A percentile compares a stretch with the other conserved stretches of the same genome.
These are phyloP conservation scores for Bombyx mori DNA, from an alignment of 1,140 invertebrate genomes.

Conservation along the genomic window ASM3026992v2 NC_085116.1:8632001-8632500, in stretches of 20 bases:
- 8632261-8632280: constrained; percentile 83
- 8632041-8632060: constrained; percentile 83
- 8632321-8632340: constrained; percentile 78
- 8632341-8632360: constrained; percentile 78
- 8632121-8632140: constrained; percentile 73
- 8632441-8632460: constrained; percentile 82
- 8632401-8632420: constrained; percentile 77
- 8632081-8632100: constrained; percentile 80
- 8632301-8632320: constrained; percentile 74
- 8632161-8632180: neutral
- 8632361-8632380: constrained; percentile 82
- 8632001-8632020: constrained; percentile 80
- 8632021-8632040: constrained; percentile 81
- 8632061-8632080: constrained; percentile 82
- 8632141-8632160: constrained; percentile 41
- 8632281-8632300: constrained; percentile 80
- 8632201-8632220: neutral
- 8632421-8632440: constrained; percentile 76
- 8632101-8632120: constrained; percentile 78
- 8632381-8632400: constrained; percentile 80
- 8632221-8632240: constrained; percentile 30
- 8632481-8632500: constrained; percentile 79
- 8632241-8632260: constrained; percentile 34
- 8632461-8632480: constrained; percentile 80
- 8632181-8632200: neutral